phyloP scores from a whole-genome alignment of 2,888 invertebrate genomes.

The Diaprepes abbreviatus region DNA sequence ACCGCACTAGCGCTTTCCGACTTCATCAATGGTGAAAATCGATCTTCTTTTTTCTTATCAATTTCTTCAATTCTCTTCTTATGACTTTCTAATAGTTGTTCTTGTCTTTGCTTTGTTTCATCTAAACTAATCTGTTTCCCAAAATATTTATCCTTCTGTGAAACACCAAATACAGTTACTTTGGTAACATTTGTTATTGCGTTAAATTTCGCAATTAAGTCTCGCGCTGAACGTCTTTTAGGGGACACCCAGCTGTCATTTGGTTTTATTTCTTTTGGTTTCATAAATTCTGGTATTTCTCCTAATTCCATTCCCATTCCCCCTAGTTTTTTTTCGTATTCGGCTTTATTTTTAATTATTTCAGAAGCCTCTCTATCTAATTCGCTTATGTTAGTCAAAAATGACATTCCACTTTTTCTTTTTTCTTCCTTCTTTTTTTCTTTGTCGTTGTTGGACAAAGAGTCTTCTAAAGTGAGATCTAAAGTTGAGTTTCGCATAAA shows the following conservation, averaged over 20 bases:
- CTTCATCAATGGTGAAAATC: slow-evolving; percentile 61
- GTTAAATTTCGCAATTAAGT: slow-evolving; percentile 76
- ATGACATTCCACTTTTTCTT: slow-evolving; percentile 73
- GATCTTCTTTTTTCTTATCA: slow-evolving; percentile 57
- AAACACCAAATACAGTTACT: slow-evolving; percentile 69
- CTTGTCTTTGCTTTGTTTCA: slow-evolving; percentile 58
- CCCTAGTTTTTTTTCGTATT: slow-evolving; percentile 41
- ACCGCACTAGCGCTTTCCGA: slow-evolving; percentile 64
- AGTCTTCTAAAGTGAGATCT: slow-evolving; percentile 57
- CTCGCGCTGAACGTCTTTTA: slow-evolving; percentile 66
- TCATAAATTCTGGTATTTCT: slow-evolving; percentile 66
- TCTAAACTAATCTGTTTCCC: slow-evolving; percentile 59
- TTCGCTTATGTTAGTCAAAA: slow-evolving; percentile 83
- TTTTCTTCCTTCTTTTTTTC: slow-evolving; percentile 67
- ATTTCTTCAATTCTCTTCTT: slow-evolving; percentile 60
- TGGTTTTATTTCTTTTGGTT: slow-evolving; percentile 59
- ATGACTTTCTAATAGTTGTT: slow-evolving; percentile 57
- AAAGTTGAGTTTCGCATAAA: slow-evolving; percentile 69
- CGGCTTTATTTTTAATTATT: slow-evolving; percentile 72
- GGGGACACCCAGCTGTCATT: slow-evolving; percentile 61
- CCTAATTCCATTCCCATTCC: slow-evolving; percentile 52
- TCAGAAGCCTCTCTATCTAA: slow-evolving; percentile 84
- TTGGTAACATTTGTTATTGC: slow-evolving; percentile 73
- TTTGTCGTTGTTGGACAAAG: slow-evolving; percentile 40
- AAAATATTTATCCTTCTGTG: slow-evolving; percentile 61